phyloP scores from a whole-genome alignment of 2,797 vertebrate species.

The Enteromius paludinosus region DNA sequence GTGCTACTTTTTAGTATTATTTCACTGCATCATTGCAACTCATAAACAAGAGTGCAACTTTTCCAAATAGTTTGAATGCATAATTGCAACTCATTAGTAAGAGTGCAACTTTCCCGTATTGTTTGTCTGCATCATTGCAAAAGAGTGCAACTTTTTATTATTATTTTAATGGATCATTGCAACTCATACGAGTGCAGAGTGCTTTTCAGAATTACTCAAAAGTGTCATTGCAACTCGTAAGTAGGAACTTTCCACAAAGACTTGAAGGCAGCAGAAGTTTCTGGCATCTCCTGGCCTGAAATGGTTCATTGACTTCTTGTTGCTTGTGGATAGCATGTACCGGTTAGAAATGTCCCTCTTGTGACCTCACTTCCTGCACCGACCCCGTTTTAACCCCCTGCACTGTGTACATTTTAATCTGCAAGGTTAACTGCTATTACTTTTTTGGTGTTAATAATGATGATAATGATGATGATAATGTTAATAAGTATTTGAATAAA shows the following conservation, averaged over 20 bases:
- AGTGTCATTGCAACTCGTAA: slow-evolving; percentile 47
- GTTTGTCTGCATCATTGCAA: background rate
- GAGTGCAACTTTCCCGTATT: background rate
- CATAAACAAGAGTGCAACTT: slow-evolving; percentile 20
- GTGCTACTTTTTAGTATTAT: background rate
- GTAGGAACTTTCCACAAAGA: slow-evolving; percentile 52
- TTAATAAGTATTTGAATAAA: slow-evolving; percentile 84
- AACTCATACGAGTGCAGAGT: background rate
- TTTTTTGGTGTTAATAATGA: slow-evolving; percentile 84
- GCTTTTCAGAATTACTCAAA: too few relatives aligned
- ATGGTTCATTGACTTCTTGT: slow-evolving; percentile 72
- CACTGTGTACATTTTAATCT: slow-evolving; percentile 83
- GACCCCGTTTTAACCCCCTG: slow-evolving; percentile 63
- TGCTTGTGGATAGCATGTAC: slow-evolving; percentile 88
- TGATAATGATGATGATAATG: slow-evolving; percentile 68
- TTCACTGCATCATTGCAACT: slow-evolving; percentile 27
- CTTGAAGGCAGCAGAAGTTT: slow-evolving; percentile 46
- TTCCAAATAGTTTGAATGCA: background rate
- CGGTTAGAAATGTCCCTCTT: slow-evolving; percentile 84
- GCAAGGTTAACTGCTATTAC: slow-evolving; percentile 83
- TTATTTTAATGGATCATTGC: background rate
- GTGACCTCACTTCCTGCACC: slow-evolving; percentile 71
- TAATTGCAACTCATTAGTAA: background rate
- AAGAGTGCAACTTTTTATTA: background rate
- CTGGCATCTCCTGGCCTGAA: slow-evolving; percentile 68